These are phyloP conservation scores for Cygnus olor DNA, from an alignment of 2,797 vertebrate species.

Conservation along the genomic window DNA sequence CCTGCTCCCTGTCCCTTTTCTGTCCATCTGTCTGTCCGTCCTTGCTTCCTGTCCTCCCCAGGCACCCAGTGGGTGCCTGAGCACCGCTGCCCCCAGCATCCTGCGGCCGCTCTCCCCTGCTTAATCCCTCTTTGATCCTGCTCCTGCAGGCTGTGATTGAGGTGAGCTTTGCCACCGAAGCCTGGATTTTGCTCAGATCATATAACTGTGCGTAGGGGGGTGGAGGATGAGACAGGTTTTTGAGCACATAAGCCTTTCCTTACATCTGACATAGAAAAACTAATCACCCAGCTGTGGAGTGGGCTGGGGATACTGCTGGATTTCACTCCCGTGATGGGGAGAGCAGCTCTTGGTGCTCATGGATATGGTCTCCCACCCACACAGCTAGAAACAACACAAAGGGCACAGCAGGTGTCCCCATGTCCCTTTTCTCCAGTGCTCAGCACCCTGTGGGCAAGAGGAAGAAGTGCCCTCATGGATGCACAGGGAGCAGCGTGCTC, in stretches of 20 bases:
- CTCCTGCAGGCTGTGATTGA: not conserved
- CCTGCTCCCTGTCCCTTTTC: not conserved
- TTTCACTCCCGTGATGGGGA: accelerated
- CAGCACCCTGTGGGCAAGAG: not conserved
- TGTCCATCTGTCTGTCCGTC: not conserved
- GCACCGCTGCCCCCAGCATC: not conserved
- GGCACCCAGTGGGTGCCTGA: not conserved
- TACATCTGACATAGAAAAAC: not conserved
- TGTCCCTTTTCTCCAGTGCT: not conserved
- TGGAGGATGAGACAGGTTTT: not conserved
- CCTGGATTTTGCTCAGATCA: not conserved
- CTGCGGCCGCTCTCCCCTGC: accelerated
- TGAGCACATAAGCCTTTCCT: not conserved
- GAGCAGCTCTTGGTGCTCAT: not conserved
- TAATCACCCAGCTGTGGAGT: not conserved
- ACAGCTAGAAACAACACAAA: not conserved
- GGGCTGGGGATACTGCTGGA: not conserved
- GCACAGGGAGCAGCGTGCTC: accelerated
- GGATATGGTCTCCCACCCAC: accelerated
- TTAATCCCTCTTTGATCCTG: not conserved
- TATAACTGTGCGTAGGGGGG: accelerated
- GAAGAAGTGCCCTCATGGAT: not conserved
- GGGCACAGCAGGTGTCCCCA: accelerated
- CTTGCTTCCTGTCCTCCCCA: not conserved
- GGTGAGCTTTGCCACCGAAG: not conserved